phyloP scores from a whole-genome alignment of 2,888 invertebrate species.

The Molanna angustata region DNA sequence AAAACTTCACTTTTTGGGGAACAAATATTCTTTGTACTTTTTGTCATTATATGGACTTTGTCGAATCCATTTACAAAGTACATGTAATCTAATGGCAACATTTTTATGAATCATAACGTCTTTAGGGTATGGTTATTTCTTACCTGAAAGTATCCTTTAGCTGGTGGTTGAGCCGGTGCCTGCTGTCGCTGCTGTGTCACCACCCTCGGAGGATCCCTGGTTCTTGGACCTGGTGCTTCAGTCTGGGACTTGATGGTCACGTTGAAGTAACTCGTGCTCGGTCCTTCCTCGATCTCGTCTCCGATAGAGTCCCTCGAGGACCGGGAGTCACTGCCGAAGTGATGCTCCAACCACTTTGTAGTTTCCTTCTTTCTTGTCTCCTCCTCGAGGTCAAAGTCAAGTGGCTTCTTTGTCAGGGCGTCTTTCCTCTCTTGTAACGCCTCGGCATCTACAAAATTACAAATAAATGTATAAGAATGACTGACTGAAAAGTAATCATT shows the following conservation, averaged over 20 bases:
- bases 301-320: slow-evolving; percentile 71
- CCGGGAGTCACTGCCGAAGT: slow-evolving; percentile 83
- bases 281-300: slow-evolving; percentile 57
- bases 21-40: too few relatives aligned
- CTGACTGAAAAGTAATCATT: too few relatives aligned
- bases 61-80: too few relatives aligned
- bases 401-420: slow-evolving; percentile 73
- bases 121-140: too few relatives aligned
- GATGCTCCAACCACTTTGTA: slow-evolving; percentile 87
- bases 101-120: too few relatives aligned
- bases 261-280: slow-evolving; percentile 71
- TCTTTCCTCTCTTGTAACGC: slow-evolving; percentile 57
- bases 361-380: slow-evolving; percentile 87
- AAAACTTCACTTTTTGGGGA: too few relatives aligned
- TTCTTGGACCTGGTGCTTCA: slow-evolving; percentile 40
- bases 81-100: too few relatives aligned
- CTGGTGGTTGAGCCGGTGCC: slow-evolving; percentile 49
- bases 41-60: too few relatives aligned
- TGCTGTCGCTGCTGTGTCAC: slow-evolving; percentile 46
- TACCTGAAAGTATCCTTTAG: slow-evolving; percentile 63
- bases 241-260: slow-evolving; percentile 71
- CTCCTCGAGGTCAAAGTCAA: slow-evolving; percentile 85
- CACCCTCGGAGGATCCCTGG: slow-evolving; percentile 43
- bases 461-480: too few relatives aligned
- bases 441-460: slow-evolving; percentile 37